A percentile compares a stretch with the other conserved stretches of the same genome.
Conservation (phyloP, 2,113 vertebrate genomes). For the Todiramphus saurophagus region DNA sequence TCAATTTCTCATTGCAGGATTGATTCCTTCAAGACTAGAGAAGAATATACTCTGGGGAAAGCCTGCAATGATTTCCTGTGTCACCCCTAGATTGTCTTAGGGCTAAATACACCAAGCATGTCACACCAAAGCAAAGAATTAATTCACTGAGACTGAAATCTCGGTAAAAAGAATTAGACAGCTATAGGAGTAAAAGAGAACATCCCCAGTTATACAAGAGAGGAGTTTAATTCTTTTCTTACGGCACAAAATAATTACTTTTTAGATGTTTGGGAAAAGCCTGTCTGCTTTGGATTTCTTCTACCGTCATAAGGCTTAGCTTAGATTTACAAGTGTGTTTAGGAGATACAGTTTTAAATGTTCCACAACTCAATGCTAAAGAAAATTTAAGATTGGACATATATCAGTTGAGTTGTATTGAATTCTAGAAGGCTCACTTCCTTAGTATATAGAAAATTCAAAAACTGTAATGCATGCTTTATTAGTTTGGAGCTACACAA, state of each 20-base stretch:
- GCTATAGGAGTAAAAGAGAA: slow-evolving; percentile 25
- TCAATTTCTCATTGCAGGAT: slow-evolving; percentile 45
- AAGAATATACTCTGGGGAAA: slow-evolving; percentile 39
- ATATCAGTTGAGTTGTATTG: background rate
- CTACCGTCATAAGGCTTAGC: background rate
- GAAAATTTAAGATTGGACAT: background rate
- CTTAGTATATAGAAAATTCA: background rate
- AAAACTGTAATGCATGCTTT: background rate
- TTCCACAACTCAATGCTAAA: background rate
- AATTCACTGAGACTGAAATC: slow-evolving; percentile 36
- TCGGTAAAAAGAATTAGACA: slow-evolving; percentile 50
- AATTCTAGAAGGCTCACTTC: background rate
- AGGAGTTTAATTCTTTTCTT: slow-evolving; percentile 15
- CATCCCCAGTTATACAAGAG: slow-evolving; percentile 23
- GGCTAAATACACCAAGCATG: slow-evolving; percentile 59
- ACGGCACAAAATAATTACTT: background rate
- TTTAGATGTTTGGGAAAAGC: background rate
- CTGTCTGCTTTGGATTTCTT: background rate
- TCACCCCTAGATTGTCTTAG: slow-evolving; percentile 57
- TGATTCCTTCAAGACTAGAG: slow-evolving; percentile 54
- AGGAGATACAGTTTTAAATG: background rate
- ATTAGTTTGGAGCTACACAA: background rate
- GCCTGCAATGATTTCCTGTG: slow-evolving; percentile 44
- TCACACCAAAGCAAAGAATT: slow-evolving; percentile 60
- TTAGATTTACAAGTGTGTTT: background rate